phyloP scores from a whole-genome alignment of 2,888 invertebrate species.

The Cryptocheilus praepositus region DNA sequence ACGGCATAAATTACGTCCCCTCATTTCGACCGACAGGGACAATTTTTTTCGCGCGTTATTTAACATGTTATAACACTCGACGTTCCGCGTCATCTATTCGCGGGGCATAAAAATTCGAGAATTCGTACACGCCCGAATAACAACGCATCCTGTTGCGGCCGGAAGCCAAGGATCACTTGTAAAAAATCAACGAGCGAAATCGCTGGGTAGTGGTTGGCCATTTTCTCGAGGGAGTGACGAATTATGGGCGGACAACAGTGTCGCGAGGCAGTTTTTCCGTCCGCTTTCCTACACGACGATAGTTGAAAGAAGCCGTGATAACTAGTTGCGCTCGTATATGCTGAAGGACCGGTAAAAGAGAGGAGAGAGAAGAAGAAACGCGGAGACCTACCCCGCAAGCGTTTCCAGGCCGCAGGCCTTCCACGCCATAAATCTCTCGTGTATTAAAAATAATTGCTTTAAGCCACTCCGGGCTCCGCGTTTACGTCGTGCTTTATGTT shows the following conservation, averaged over 20 bases:
- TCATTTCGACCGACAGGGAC: slow-evolving; percentile 25
- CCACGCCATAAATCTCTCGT: slow-evolving; percentile 62
- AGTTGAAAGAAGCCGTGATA: slow-evolving; percentile 27
- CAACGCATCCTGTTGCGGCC: no score
- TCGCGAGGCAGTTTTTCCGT: slow-evolving; percentile 32
- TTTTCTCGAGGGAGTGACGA: slow-evolving; percentile 31
- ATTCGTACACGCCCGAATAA: no score
- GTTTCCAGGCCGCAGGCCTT: slow-evolving; percentile 34
- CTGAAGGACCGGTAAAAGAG: not conserved
- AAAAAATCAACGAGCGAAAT: slow-evolving; percentile 46
- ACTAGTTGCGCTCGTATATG: slow-evolving; percentile 36
- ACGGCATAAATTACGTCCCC: slow-evolving; percentile 29
- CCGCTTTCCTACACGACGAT: slow-evolving; percentile 25
- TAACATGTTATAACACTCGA: slow-evolving; percentile 2
- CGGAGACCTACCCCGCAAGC: slow-evolving; percentile 21
- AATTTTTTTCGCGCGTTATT: not conserved
- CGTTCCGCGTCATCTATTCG: not conserved
- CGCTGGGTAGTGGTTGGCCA: slow-evolving; percentile 40
- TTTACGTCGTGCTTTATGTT: slow-evolving; percentile 49
- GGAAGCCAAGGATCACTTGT: not conserved
- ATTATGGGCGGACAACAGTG: slow-evolving; percentile 32
- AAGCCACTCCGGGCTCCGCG: slow-evolving; percentile 51
- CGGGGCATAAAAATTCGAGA: not conserved
- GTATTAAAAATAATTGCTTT: slow-evolving; percentile 68
- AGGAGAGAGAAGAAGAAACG: slow-evolving; percentile 25